These are phyloP conservation scores for Heliconius congener DNA, from an alignment of 1,140 invertebrate species.

Conservation along the genomic window DNA sequence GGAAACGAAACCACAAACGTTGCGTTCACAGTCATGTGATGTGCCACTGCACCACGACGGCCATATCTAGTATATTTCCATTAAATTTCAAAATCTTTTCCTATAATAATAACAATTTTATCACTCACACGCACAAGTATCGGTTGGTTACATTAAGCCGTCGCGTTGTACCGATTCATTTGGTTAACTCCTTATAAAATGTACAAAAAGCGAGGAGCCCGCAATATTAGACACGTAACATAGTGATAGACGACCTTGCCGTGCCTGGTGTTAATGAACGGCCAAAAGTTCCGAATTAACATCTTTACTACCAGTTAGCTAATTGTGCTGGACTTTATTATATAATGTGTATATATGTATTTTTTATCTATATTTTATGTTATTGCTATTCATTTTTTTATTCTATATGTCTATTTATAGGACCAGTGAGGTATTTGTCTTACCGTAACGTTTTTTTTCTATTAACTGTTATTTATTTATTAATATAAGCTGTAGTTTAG, in stretches of 20 bases:
- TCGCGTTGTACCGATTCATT: conserved; percentile 1
- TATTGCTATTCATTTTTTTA: background rate
- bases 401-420: background rate
- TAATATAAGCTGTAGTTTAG: background rate
- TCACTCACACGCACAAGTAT: background rate
- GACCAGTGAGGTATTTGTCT: background rate
- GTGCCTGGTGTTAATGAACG: conserved; percentile 34
- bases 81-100: background rate
- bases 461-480: background rate
- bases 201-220: background rate
- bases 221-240: conserved; percentile 32
- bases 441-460: background rate
- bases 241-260: conserved; percentile 35
- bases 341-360: background rate
- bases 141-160: background rate
- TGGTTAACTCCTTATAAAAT: background rate
- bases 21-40: too few relatives aligned
- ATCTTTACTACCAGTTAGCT: conserved; percentile 17
- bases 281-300: conserved; percentile 23
- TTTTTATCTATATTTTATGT: background rate
- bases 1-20: too few relatives aligned
- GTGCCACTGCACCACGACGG: too few relatives aligned
- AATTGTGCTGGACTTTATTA: background rate
- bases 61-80: too few relatives aligned
- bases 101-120: background rate